phyloP scores from a whole-genome alignment of 2,888 invertebrate species.

The Caenorhabditis wallacei region DNA sequence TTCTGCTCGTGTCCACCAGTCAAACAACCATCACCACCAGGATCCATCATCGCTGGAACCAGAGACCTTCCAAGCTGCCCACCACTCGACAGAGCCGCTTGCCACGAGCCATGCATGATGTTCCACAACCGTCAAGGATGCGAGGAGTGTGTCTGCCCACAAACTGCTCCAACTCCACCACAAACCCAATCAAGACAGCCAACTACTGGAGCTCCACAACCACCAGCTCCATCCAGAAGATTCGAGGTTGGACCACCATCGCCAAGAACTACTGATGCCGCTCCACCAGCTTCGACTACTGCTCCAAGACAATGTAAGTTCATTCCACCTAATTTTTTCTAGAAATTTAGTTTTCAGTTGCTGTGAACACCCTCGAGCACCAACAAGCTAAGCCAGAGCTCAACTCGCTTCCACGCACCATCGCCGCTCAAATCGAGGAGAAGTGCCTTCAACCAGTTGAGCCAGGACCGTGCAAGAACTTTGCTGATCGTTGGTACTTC shows the following conservation, averaged over 20 bases:
- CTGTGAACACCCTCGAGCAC: constrained; percentile 41
- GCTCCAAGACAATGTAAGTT: constrained; percentile 64
- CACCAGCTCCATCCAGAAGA: constrained; percentile 41
- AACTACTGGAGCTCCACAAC: constrained; percentile 36
- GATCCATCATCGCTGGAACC: constrained; percentile 17
- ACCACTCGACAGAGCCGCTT: constrained; percentile 76
- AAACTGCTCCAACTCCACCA: constrained; percentile 49
- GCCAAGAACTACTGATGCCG: constrained; percentile 45
- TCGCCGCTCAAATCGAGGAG: constrained; percentile 74
- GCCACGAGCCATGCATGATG: constrained; percentile 82
- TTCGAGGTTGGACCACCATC: constrained; percentile 67
- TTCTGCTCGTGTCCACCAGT: constrained; percentile 81
- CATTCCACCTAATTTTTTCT: not conserved
- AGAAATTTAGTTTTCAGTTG: constrained; percentile 45
- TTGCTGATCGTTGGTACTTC: constrained; percentile 82
- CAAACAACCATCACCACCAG: constrained; percentile 63
- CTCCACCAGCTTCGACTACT: constrained; percentile 60
- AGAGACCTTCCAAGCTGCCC: constrained; percentile 71
- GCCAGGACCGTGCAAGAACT: constrained; percentile 82
- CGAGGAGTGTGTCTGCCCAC: constrained; percentile 80
- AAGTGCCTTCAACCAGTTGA: constrained; percentile 82
- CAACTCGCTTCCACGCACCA: constrained; percentile 33
- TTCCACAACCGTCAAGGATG: constrained; percentile 81
- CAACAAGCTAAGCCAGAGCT: constrained; percentile 47
- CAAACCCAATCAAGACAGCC: constrained; percentile 20